A percentile compares a stretch with the other conserved stretches of the same genome.
Evolutionary conservation across 2,113 vertebrate species (phyloP).

Genomic region (Pseudois nayaur): DNA sequence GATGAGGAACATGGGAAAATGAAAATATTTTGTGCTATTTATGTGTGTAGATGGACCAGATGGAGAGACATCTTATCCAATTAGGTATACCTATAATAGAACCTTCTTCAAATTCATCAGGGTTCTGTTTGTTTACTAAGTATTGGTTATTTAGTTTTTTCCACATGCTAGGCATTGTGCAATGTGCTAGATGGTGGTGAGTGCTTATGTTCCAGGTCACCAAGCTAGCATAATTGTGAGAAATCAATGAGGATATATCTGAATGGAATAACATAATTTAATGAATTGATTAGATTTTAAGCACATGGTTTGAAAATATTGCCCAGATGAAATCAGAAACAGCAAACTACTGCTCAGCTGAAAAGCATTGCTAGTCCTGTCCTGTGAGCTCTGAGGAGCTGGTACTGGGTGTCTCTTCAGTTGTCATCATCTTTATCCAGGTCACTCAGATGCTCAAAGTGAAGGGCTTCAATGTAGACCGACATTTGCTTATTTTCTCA

Average conservation of each 20-base stretch:
- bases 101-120: not conserved
- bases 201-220: not conserved
- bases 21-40: not conserved
- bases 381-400: not conserved
- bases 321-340: not conserved
- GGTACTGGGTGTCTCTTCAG: not conserved
- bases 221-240: not conserved
- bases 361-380: not conserved
- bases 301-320: not conserved
- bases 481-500: not conserved
- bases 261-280: not conserved
- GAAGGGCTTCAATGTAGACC: not conserved
- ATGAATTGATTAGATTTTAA: not conserved
- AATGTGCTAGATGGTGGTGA: not conserved
- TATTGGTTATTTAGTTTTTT: not conserved
- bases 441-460: not conserved
- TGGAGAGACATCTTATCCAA: not conserved
- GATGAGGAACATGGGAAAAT: not conserved
- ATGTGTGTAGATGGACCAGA: not conserved
- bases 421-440: not conserved
- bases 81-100: not conserved
- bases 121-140: not conserved
- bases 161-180: not conserved
- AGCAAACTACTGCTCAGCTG: not conserved
- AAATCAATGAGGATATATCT: not conserved